Base-by-base conservation (phyloP, 2,113 vertebrate species). In the Drymodes brunneopygia region DNA sequence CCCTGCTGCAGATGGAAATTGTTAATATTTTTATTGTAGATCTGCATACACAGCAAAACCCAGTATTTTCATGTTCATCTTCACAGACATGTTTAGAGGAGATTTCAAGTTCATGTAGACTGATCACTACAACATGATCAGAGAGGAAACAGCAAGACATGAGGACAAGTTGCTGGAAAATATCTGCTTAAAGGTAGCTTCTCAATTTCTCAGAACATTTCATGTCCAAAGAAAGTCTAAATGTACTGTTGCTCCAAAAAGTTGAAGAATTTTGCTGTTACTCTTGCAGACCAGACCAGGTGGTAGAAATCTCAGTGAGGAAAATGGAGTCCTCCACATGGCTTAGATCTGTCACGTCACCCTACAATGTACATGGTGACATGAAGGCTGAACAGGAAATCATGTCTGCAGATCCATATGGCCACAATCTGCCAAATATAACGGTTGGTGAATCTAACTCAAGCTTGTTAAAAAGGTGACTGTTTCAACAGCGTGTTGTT, bases 331-430 rank as follows among this genome's bases (percentile, higher is more conserved):
- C 24, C 42, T 65, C n/a, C 50, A 50, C 48, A 61, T 45, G 40
- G n/a, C 71, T 85, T 82, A 90, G 58, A 86, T 82, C 35, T 87
- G 81, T 94, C 90, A 93, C 0, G 5, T 82, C 57, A 40, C 58
- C 58, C 74, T 72, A 44, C 22, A 48, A 6, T 33, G 28, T 65
- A 57, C 44, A 15, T 57, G 48, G 67, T 44, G 57, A 88, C 48
- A 79, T 31, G 62, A 93, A 85, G 36, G 13, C 66, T 90, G 66
- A 90, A 67, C 36, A 88, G 65, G 85, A 97, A 92, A 88, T 80
- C 7, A 12, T 69, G 78, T 85, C 79, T 95, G 66, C 62, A 74
- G 61, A 69, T 88, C 85, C 92, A 93, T 96, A 95, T 82, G 90
- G 87, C 40, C 74, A 48, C 81, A 92, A 90, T 90, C 92, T 95